Conservation (phyloP, 2,113 vertebrate genomes). For the Ageneiosus marmoratus region DNA sequence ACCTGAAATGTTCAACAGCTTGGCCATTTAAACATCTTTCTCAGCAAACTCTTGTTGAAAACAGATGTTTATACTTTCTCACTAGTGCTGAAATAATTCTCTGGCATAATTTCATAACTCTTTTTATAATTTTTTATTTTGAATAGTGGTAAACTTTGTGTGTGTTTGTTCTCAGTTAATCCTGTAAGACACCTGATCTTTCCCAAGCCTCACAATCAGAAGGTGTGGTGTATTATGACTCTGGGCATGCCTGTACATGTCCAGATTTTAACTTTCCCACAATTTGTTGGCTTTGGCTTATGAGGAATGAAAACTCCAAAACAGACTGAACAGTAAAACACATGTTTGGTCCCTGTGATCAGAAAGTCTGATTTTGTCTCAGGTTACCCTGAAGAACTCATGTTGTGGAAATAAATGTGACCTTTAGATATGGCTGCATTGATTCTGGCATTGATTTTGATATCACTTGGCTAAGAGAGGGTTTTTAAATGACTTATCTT, state of each 20-base stretch:
- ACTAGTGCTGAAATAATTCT: conserved; percentile 57
- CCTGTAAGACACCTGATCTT: conserved; percentile 51
- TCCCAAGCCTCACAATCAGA: conserved; percentile 54
- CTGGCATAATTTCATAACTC: conserved; percentile 59
- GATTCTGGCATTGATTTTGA: conserved; percentile 56
- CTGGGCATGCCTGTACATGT: conserved; percentile 66
- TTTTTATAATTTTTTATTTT: conserved; percentile 55
- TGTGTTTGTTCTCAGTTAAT: conserved; percentile 50
- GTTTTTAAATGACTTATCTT: conserved; percentile 53
- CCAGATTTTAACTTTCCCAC: conserved; percentile 54
- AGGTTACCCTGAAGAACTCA: conserved; percentile 40
- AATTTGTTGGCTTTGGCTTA: conserved; percentile 52
- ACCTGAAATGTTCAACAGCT: conserved; percentile 43
- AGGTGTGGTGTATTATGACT: conserved; percentile 68
- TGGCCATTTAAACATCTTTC: conserved; percentile 34
- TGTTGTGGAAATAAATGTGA: conserved; percentile 52
- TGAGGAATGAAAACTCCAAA: conserved; percentile 46
- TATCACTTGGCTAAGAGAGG: conserved; percentile 39
- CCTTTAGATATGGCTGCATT: conserved; percentile 47
- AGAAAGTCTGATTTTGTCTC: conserved; percentile 36
- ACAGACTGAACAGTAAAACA: conserved; percentile 4
- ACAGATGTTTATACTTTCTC: conserved; percentile 69
- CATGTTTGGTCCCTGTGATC: conserved; percentile 30
- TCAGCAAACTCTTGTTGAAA: conserved; percentile 55
- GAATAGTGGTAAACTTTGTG: conserved; percentile 36